These are phyloP conservation scores for Platycnemis pennipes DNA, from an alignment of 2,888 invertebrate species.

Conservation along the genomic window DNA sequence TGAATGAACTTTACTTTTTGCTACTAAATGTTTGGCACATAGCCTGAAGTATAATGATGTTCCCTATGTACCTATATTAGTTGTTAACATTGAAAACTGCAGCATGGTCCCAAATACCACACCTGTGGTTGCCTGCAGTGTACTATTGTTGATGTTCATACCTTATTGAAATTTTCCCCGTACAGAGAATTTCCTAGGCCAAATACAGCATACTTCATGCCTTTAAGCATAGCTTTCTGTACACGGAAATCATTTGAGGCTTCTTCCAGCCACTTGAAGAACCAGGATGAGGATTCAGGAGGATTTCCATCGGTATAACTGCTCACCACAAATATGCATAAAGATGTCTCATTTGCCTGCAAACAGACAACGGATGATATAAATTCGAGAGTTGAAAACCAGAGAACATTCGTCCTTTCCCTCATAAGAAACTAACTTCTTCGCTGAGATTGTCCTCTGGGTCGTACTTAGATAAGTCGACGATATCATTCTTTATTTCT, in stretches of 20 bases:
- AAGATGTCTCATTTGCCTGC: constrained; percentile 47
- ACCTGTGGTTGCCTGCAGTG: no score
- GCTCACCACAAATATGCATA: constrained; percentile 49
- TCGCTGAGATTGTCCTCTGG: constrained; percentile 43
- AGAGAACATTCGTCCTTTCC: neutral
- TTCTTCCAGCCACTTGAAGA: constrained; percentile 81
- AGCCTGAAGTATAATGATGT: no score
- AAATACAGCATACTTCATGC: constrained; percentile 79
- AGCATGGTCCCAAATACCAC: no score
- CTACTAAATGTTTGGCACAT: no score
- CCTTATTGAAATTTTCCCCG: constrained; percentile 78
- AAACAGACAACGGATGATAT: neutral
- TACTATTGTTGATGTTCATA: no score
- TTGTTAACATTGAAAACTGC: no score
- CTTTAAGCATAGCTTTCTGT: constrained; percentile 78
- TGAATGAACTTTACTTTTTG: no score
- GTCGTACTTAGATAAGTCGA: constrained; percentile 48
- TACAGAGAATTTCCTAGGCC: constrained; percentile 82
- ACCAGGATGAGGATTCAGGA: constrained; percentile 79
- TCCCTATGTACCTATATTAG: no score
- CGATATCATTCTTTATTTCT: constrained; percentile 33
- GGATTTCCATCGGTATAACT: constrained; percentile 81
- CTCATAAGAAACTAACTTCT: constrained; percentile 3
- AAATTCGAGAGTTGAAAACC: neutral
- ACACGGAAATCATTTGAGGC: constrained; percentile 80